These are phyloP conservation scores for Automeris io DNA, from an alignment of 2,888 invertebrate genomes.

Conservation along the genomic window DNA sequence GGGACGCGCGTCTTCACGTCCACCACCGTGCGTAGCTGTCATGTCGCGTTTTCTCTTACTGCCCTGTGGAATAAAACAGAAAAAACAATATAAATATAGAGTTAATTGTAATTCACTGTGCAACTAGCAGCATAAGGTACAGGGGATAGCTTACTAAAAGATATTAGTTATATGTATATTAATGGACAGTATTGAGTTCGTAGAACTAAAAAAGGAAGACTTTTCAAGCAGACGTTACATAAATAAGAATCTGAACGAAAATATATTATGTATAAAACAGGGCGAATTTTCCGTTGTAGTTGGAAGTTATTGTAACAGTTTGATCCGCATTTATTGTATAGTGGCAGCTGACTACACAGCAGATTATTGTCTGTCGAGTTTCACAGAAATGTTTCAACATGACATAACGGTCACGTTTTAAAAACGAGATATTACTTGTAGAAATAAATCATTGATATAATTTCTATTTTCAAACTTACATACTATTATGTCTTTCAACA, in stretches of 20 bases:
- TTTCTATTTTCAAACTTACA: neutral
- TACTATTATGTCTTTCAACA: too few species aligned
- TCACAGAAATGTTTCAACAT: conserved; percentile 42
- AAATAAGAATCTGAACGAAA: too few species aligned
- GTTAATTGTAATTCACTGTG: too few species aligned
- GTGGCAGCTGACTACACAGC: conserved; percentile 49
- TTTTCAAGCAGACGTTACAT: too few species aligned
- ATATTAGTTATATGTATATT: too few species aligned
- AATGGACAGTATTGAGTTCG: too few species aligned
- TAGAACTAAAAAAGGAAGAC: too few species aligned
- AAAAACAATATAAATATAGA: too few species aligned
- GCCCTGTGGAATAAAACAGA: conserved; percentile 54
- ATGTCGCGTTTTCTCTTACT: conserved; percentile 76
- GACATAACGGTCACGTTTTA: conserved; percentile 37
- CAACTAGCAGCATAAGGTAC: too few species aligned
- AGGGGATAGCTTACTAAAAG: too few species aligned
- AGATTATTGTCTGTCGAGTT: conserved; percentile 46
- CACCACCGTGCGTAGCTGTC: conserved; percentile 79
- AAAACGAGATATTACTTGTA: conserved; percentile 13
- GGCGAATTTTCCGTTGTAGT: too few species aligned
- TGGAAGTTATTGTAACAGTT: conserved; percentile 49
- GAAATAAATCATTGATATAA: neutral
- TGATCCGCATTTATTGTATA: conserved; percentile 49
- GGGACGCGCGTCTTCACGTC: conserved; percentile 74
- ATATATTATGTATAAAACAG: too few species aligned